Conservation (phyloP, 2,888 invertebrate genomes). For the Gastracanthus pulcherrimus region DNA sequence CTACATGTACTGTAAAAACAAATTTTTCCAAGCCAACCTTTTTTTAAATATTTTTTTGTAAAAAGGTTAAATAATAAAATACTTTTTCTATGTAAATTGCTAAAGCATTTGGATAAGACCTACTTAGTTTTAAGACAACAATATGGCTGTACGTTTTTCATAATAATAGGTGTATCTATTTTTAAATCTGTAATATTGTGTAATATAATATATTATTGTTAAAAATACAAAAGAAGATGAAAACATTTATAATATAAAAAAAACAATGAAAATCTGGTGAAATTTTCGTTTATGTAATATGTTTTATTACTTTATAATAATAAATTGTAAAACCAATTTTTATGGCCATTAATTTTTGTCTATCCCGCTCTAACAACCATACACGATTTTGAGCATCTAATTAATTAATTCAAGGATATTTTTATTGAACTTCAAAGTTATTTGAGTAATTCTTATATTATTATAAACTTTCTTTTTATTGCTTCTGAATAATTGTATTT, state of each 20-base stretch:
- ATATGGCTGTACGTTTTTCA: slow-evolving; percentile 54
- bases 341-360: background rate
- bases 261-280: background rate
- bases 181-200: slow-evolving; percentile 35
- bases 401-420: background rate
- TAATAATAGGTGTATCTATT: slow-evolving; percentile 40
- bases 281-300: slow-evolving; percentile 26
- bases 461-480: too few species aligned
- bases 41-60: slow-evolving; percentile 34
- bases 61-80: slow-evolving; percentile 5
- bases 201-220: slow-evolving; percentile 33
- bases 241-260: slow-evolving; percentile 15
- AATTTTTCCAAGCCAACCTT: slow-evolving; percentile 11
- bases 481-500: too few species aligned
- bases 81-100: slow-evolving; percentile 24
- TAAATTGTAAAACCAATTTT: slow-evolving; percentile 30
- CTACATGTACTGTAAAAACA: slow-evolving; percentile 9
- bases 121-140: slow-evolving; percentile 43
- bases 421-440: too few species aligned
- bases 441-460: too few species aligned
- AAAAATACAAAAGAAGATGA: slow-evolving; percentile 1
- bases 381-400: background rate
- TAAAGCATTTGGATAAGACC: slow-evolving; percentile 19
- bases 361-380: too few species aligned
- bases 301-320: slow-evolving; percentile 17